phyloP scores from a whole-genome alignment of 1,140 invertebrate species.

The Scaptomyza montana region DNA sequence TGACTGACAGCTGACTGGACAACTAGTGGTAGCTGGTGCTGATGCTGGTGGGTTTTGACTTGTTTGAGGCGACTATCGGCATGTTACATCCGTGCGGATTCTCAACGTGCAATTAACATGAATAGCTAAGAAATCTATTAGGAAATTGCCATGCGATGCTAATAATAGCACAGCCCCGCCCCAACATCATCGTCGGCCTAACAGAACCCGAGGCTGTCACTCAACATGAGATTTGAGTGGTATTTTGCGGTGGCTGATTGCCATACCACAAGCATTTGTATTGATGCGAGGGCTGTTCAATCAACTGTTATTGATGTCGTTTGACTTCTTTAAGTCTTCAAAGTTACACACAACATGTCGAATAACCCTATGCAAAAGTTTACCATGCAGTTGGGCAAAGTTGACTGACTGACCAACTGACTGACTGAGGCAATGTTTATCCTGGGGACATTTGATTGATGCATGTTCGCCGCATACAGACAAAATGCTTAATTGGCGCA shows the following conservation, averaged over 20 bases:
- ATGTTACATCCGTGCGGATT: slow-evolving; percentile 75
- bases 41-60: slow-evolving; percentile 28
- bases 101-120: slow-evolving; percentile 65
- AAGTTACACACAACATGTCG: background rate
- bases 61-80: slow-evolving; percentile 63
- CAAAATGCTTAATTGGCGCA: slow-evolving; percentile 78
- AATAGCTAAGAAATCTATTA: slow-evolving; percentile 76
- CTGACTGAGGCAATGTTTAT: slow-evolving; percentile 51
- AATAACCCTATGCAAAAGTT: slow-evolving; percentile 19
- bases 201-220: slow-evolving; percentile 41
- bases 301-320: slow-evolving; percentile 1
- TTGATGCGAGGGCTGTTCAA: slow-evolving; percentile 42
- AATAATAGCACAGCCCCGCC: slow-evolving; percentile 61
- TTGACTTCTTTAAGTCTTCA: too few species aligned
- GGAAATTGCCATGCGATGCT: slow-evolving; percentile 71
- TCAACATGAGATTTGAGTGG: slow-evolving; percentile 19
- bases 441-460: slow-evolving; percentile 76
- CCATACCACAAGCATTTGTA: slow-evolving; percentile 39
- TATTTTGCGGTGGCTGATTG: too few species aligned
- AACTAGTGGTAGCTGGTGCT: slow-evolving; percentile 14
- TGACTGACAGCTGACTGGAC: slow-evolving; percentile 50
- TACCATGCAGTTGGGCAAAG: slow-evolving; percentile 9
- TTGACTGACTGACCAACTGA: slow-evolving; percentile 13
- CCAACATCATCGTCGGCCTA: background rate
- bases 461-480: slow-evolving; percentile 66